Evolutionary conservation across 1,140 invertebrate genomes (phyloP), one percentile per base, ranked within the genome.

Genomic region (Xylocopa sonorina): DNA sequence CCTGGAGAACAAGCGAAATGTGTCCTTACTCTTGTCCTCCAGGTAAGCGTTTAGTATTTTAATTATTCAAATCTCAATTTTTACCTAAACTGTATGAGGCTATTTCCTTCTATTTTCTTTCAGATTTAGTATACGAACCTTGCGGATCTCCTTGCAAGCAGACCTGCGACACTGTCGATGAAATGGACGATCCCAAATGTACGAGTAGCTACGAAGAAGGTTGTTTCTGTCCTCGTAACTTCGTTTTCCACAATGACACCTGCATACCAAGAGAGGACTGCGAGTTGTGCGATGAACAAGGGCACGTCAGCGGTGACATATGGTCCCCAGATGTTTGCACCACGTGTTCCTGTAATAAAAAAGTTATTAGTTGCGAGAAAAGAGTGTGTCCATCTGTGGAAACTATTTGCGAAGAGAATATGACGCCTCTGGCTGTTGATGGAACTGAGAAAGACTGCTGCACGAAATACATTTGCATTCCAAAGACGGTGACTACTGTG

Each of bases 161-260:
- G 64, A 97, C 95, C 3, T 98, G 97, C 87, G 95, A 96, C 6
- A 93, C 80, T 74, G 84, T 92, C 2, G 90, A 92, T 55, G 62
- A 85, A 32, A 29, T 75, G 12, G 63, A 86, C 24, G 77, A 85
- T 29, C 63, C 92, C 12, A 90, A 91, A 9, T 97, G 96, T 78
- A 79, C 88, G 4, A 89, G 89, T 48, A 91, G 90, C 68, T 91
- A 90, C 9, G 93, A 93, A 38, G 97, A 98, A 88, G 97, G 97
- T 9, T 98, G 97, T 90, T 97, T 96, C 93, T 98, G 97, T 93
- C 95, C 96, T 3, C 87, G 94, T 57, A 95, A 94, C 66, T 94
- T 95, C 88, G 95, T 97, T 46, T 85, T 91, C 80, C 88, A 92
- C 27, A 90, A 89, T 48, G 89, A 87, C 10, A 91, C 92, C 46